Percentiles rank a stretch among this genome's conserved stretches.
These are phyloP conservation scores for Andrena cerasifolii DNA, from an alignment of 1,140 invertebrate genomes.

Conservation along the genomic window DNA sequence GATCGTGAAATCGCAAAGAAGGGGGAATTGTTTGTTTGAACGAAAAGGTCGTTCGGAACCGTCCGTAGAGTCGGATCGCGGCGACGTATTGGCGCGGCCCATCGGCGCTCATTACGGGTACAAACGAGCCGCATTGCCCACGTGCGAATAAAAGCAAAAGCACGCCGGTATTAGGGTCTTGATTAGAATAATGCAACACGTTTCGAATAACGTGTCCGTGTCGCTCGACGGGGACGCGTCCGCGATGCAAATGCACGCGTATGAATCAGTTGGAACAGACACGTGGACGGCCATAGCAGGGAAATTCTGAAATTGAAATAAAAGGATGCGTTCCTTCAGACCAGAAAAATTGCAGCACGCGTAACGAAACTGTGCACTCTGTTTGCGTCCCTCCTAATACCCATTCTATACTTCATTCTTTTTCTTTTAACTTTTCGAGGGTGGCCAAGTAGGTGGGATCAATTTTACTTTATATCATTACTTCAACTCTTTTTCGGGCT, in stretches of 20 bases:
- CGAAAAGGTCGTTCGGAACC: neutral
- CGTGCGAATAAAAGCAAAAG: slow-evolving; percentile 74
- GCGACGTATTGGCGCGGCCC: slow-evolving; percentile 64
- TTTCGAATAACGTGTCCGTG: slow-evolving; percentile 70
- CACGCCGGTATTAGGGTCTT: slow-evolving; percentile 70
- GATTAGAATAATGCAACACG: slow-evolving; percentile 79
- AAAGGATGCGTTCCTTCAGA: neutral
- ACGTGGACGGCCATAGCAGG: slow-evolving; percentile 19
- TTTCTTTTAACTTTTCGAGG: no score
- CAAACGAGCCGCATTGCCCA: slow-evolving; percentile 72
- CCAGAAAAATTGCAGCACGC: no score
- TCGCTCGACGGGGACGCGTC: slow-evolving; percentile 47
- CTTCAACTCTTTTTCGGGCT: no score
- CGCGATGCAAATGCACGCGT: slow-evolving; percentile 56
- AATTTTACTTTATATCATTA: no score
- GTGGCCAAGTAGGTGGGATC: no score
- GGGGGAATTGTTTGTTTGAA: neutral
- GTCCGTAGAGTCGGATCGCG: neutral
- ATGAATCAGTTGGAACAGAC: slow-evolving; percentile 38
- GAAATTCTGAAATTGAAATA: slow-evolving; percentile 19
- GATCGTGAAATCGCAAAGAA: neutral
- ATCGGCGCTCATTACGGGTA: slow-evolving; percentile 75
- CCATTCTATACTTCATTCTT: no score
- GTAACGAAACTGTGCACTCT: no score
- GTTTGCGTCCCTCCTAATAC: no score